These are phyloP conservation scores for Prionailurus bengalensis DNA, from an alignment of 2,113 vertebrate species.

Conservation along the genomic window DNA sequence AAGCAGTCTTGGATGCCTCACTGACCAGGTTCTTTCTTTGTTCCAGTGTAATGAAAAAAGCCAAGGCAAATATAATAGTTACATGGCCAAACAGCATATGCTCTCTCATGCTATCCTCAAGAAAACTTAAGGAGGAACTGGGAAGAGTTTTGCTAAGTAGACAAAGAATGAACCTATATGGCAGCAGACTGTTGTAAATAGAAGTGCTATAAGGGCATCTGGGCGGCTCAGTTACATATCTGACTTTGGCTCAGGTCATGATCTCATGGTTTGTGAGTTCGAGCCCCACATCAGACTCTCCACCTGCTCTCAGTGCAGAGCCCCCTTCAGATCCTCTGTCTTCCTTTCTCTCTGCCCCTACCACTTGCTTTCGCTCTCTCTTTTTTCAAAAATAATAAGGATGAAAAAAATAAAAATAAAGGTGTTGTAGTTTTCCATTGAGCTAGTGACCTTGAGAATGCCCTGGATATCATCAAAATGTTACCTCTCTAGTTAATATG, in stretches of 20 bases:
- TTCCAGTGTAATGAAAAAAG: conserved; percentile 12
- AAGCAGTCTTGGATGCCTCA: not conserved
- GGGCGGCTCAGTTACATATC: too few species aligned
- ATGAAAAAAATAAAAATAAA: too few species aligned
- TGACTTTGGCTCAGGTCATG: too few species aligned
- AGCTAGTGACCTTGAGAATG: not conserved
- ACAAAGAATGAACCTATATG: not conserved
- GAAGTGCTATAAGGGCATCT: too few species aligned
- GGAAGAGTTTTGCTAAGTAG: not conserved
- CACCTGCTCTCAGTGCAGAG: too few species aligned
- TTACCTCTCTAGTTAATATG: not conserved
- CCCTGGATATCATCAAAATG: not conserved
- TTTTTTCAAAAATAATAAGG: too few species aligned
- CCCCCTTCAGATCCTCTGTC: too few species aligned
- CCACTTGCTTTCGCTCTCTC: too few species aligned
- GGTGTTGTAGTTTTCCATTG: not conserved
- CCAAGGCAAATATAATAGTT: not conserved
- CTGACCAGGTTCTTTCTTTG: not conserved
- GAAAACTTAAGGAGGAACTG: not conserved
- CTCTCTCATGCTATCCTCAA: not conserved
- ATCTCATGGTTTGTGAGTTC: too few species aligned
- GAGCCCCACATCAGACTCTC: too few species aligned
- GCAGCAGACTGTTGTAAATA: not conserved
- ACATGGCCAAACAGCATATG: not conserved
- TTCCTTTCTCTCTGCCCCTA: too few species aligned